These are phyloP conservation scores for Rosalia funebris DNA, from an alignment of 2,888 invertebrate species.

Conservation along the genomic window DNA sequence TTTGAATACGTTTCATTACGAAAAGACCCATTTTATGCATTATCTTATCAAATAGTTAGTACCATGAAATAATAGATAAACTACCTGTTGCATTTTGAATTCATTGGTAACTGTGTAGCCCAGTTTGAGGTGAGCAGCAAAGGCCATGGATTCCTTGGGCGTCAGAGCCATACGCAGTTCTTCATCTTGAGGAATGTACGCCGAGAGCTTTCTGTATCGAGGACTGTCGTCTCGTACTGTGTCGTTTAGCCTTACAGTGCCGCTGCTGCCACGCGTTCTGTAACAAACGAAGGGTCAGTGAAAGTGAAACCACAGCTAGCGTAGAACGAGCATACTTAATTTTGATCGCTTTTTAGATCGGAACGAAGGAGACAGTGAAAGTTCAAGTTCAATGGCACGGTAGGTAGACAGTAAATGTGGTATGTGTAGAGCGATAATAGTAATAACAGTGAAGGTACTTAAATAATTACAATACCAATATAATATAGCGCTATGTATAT, in stretches of 20 bases:
- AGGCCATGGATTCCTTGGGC: conserved; percentile 79
- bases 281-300: conserved; percentile 37
- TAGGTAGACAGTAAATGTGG: neutral
- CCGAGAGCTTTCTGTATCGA: conserved; percentile 82
- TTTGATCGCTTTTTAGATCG: too few species aligned
- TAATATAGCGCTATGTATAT: too few species aligned
- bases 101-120: conserved; percentile 75
- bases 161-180: conserved; percentile 77
- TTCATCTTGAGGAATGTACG: conserved; percentile 86
- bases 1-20: too few species aligned
- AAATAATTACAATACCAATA: too few species aligned
- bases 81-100: conserved; percentile 77
- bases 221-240: conserved; percentile 77
- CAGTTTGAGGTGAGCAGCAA: conserved; percentile 81
- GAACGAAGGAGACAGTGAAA: neutral
- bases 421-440: too few species aligned
- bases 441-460: too few species aligned
- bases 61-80: too few species aligned
- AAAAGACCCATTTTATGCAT: too few species aligned
- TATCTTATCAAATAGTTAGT: too few species aligned
- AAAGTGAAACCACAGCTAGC: neutral
- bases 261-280: conserved; percentile 60
- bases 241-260: conserved; percentile 57
- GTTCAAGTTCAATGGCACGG: conserved; percentile 1
- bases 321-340: neutral